A percentile compares a stretch with the other conserved stretches of the same genome.
These are phyloP conservation scores for Cuculus canorus DNA, from an alignment of 2,797 vertebrate species.

Conservation along the genomic window DNA sequence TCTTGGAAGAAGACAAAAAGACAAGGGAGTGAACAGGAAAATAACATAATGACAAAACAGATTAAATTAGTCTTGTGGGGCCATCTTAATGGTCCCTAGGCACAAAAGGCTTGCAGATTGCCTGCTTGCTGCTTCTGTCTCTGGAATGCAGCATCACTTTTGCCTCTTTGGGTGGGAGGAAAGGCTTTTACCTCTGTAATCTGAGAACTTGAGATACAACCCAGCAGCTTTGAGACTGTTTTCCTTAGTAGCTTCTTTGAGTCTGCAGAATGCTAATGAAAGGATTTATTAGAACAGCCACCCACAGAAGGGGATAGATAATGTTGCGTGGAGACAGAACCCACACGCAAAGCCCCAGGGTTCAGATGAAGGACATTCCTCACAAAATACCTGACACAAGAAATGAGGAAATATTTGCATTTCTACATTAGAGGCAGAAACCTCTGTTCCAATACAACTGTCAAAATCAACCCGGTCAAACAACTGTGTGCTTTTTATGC, in stretches of 20 bases:
- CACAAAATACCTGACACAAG: not conserved
- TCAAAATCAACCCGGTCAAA: not conserved
- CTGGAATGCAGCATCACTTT: constrained; percentile 13
- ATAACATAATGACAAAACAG: not conserved
- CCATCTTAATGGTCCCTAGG: not conserved
- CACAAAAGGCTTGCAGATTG: not conserved
- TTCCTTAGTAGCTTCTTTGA: constrained; percentile 26
- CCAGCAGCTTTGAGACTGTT: not conserved
- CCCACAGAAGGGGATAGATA: not conserved
- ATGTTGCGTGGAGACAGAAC: not conserved
- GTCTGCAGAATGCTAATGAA: constrained; percentile 25
- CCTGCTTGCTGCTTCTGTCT: not conserved
- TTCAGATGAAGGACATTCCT: constrained; percentile 21
- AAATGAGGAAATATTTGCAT: not conserved
- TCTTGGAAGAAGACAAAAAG: not conserved
- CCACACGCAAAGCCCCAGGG: not conserved
- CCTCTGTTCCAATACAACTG: not conserved
- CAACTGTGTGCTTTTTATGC: not conserved
- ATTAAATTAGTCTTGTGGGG: not conserved
- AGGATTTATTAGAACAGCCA: constrained; percentile 17
- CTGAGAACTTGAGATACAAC: not conserved
- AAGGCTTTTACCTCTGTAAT: not conserved
- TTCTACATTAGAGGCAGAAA: not conserved
- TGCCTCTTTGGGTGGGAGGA: not conserved
- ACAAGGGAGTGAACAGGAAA: not conserved